These are phyloP conservation scores for Whitmania pigra DNA, from an alignment of 1,140 invertebrate species.

Conservation along the genomic window DNA sequence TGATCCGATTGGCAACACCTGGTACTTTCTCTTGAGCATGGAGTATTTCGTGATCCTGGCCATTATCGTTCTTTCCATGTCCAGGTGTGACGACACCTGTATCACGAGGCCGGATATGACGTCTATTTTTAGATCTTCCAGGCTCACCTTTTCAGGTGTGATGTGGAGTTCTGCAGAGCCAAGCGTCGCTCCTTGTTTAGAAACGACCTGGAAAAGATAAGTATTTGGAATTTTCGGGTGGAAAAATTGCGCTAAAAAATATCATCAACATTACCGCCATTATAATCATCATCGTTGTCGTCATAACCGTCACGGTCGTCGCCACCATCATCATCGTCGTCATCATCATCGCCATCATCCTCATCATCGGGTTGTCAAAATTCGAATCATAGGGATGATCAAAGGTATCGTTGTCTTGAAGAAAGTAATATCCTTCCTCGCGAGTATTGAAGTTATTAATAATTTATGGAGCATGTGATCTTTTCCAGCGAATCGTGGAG, in stretches of 20 bases:
- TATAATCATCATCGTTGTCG: neutral
- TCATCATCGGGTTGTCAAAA: neutral
- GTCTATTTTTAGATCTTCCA: conserved; percentile 65
- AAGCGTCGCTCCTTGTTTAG: conserved; percentile 75
- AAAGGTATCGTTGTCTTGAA: conserved; percentile 1
- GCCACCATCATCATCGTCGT: conserved; percentile 14
- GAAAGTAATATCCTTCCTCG: too few relatives aligned
- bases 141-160: conserved; percentile 73
- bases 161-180: conserved; percentile 80
- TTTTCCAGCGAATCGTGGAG: too few relatives aligned
- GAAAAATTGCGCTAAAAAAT: neutral
- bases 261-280: neutral
- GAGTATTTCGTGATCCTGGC: conserved; percentile 3
- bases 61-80: neutral
- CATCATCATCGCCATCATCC: conserved; percentile 18
- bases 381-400: neutral
- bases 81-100: conserved; percentile 11
- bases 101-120: conserved; percentile 81
- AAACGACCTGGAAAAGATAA: conserved; percentile 53
- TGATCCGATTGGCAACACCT: conserved; percentile 8
- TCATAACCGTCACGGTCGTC: neutral
- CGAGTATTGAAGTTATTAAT: too few relatives aligned
- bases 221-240: conserved; percentile 19
- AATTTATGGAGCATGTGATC: too few relatives aligned
- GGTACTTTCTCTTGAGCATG: conserved; percentile 7